Evolutionary conservation across 2,888 invertebrate genomes (phyloP).

Genomic region (Seira sanloemensis): DNA sequence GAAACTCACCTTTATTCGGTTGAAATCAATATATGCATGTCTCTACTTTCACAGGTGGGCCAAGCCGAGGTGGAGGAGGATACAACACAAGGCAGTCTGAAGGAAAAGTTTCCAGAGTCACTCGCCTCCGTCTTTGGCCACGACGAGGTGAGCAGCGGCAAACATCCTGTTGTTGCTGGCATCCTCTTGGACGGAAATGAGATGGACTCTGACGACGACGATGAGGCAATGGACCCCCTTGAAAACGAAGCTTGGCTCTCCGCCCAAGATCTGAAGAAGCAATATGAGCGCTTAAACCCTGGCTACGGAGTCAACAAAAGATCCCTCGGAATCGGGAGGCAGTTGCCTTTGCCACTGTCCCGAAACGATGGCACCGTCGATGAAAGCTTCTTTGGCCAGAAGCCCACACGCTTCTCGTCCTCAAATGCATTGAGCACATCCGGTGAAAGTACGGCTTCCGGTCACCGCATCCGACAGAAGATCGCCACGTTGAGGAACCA

Average conservation of each 20-base stretch:
- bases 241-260: neutral
- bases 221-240: neutral
- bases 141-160: neutral
- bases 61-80: constrained; percentile 50
- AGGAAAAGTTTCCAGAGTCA: constrained; percentile 33
- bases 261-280: neutral
- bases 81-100: constrained; percentile 43
- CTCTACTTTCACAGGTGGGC: constrained; percentile 19
- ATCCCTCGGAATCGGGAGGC: neutral
- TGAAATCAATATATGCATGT: no score
- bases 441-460: neutral
- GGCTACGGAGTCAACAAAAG: neutral
- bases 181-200: constrained; percentile 2
- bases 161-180: neutral
- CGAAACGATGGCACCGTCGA: neutral
- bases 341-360: neutral
- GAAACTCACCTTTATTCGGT: no score
- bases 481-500: constrained; percentile 35
- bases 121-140: neutral
- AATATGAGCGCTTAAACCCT: neutral
- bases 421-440: neutral
- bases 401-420: neutral
- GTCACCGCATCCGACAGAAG: constrained; percentile 33
- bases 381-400: neutral
- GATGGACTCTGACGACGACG: constrained; percentile 3